Conservation (phyloP, 30 jellyfish, hydroid and myxozoan species). For the Aurelia coerulea region DNA sequence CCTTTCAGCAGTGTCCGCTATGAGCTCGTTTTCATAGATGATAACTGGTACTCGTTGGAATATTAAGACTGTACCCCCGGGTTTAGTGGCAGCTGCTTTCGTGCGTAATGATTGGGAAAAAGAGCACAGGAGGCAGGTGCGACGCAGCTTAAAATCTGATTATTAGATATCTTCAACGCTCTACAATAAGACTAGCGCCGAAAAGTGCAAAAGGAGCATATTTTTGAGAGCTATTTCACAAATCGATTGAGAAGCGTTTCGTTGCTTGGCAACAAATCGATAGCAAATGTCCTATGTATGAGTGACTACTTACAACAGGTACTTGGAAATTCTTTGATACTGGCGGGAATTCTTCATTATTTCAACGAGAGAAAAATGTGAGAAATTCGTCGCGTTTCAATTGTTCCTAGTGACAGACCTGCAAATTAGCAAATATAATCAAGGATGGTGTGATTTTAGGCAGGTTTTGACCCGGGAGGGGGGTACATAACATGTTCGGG, state of each 20-base stretch:
- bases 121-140: conserved; percentile 57
- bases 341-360: too few relatives aligned
- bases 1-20: too few relatives aligned
- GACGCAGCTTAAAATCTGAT: conserved; percentile 20
- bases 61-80: neutral
- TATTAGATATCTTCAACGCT: conserved; percentile 9
- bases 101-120: conserved; percentile 18
- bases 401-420: too few relatives aligned
- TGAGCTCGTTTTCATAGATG: too few relatives aligned
- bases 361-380: too few relatives aligned
- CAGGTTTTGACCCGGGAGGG: too few relatives aligned
- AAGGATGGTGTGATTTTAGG: too few relatives aligned
- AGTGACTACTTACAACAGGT: neutral
- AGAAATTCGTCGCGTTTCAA: too few relatives aligned
- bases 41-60: too few relatives aligned
- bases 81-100: conserved; percentile 22
- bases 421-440: too few relatives aligned
- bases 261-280: conserved; percentile 21
- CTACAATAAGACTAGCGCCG: conserved; percentile 18
- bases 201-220: neutral
- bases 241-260: neutral
- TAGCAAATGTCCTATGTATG: conserved; percentile 1
- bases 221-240: neutral
- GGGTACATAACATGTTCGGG: too few relatives aligned
- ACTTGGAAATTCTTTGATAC: too few relatives aligned